Conservation (phyloP, 2,113 vertebrate species). For the Stigmatopora nigra region DNA sequence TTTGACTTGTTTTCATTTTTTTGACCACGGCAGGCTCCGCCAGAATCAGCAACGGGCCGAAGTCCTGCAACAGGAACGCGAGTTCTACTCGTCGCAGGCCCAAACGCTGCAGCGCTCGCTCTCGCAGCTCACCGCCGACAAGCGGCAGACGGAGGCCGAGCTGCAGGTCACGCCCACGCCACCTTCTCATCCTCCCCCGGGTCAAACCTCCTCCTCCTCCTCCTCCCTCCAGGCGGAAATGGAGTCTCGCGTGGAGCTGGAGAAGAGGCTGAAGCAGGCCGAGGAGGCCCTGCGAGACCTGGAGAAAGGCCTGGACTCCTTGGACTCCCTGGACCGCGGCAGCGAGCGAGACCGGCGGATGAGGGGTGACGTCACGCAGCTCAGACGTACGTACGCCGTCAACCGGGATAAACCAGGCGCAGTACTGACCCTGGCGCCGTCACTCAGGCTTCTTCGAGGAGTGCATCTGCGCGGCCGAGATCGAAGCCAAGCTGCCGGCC, state of each 20-base stretch:
- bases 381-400: constrained; percentile 81
- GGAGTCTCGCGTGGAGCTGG: constrained; percentile 84
- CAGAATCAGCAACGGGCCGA: constrained; percentile 79
- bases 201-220: no score
- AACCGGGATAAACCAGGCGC: no score
- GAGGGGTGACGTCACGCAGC: constrained; percentile 87
- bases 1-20: neutral
- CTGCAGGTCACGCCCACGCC: no score
- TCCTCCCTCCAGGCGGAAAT: constrained; percentile 75
- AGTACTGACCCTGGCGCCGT: no score
- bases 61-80: constrained; percentile 83
- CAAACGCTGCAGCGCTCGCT: constrained; percentile 84
- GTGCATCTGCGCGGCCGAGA: constrained; percentile 89
- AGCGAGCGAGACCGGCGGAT: constrained; percentile 86
- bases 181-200: no score
- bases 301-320: constrained; percentile 82
- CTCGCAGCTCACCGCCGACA: constrained; percentile 83
- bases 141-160: constrained; percentile 86
- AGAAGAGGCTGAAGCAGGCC: constrained; percentile 79
- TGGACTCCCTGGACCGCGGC: constrained; percentile 77
- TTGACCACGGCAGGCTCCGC: constrained; percentile 70
- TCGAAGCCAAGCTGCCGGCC: constrained; percentile 91
- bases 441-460: constrained; percentile 90
- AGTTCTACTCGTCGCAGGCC: constrained; percentile 87
- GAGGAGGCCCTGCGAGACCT: constrained; percentile 84